A percentile compares a stretch with the other conserved stretches of the same genome.
These are phyloP conservation scores for Trachelus tabidus DNA, from an alignment of 2,888 invertebrate genomes.

Conservation along the genomic window DNA sequence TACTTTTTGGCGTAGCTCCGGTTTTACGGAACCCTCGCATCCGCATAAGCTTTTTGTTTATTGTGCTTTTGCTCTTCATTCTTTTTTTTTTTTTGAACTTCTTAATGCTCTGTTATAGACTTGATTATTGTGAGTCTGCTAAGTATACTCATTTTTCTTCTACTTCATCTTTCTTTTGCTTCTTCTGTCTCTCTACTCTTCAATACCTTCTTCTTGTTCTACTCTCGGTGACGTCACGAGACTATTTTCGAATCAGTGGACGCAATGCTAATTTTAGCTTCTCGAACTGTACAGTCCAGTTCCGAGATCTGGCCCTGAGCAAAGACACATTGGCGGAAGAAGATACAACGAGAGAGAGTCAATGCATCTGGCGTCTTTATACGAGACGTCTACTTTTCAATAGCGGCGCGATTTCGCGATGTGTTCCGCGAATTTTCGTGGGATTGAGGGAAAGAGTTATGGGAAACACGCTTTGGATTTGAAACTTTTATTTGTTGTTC, in stretches of 20 bases:
- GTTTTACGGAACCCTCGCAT: slow-evolving; percentile 26
- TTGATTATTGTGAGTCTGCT: not conserved
- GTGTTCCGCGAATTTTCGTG: not conserved
- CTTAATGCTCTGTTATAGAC: not conserved
- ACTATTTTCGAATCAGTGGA: slow-evolving; percentile 57
- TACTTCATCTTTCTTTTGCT: not conserved
- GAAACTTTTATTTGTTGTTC: not conserved
- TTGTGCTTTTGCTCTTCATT: not conserved
- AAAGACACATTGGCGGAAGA: not conserved
- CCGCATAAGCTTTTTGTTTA: not conserved
- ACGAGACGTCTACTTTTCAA: not conserved
- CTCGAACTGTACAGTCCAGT: slow-evolving; percentile 45
- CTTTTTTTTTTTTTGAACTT: not conserved
- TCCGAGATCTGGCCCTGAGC: slow-evolving; percentile 1
- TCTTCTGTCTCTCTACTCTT: not conserved
- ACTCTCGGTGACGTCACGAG: slow-evolving; percentile 51
- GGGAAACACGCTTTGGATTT: not conserved
- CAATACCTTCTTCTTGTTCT: slow-evolving; percentile 32
- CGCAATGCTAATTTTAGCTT: slow-evolving; percentile 62
- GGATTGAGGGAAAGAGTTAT: not conserved
- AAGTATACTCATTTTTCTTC: not conserved
- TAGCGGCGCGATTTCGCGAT: not conserved
- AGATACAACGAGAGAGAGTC: not conserved
- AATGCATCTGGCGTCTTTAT: not conserved
- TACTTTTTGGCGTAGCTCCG: slow-evolving; percentile 1